A percentile compares a stretch with the other conserved stretches of the same genome.
Evolutionary conservation across 2,888 invertebrate genomes (phyloP).

Genomic region (Drosophila atroscutellata): DNA sequence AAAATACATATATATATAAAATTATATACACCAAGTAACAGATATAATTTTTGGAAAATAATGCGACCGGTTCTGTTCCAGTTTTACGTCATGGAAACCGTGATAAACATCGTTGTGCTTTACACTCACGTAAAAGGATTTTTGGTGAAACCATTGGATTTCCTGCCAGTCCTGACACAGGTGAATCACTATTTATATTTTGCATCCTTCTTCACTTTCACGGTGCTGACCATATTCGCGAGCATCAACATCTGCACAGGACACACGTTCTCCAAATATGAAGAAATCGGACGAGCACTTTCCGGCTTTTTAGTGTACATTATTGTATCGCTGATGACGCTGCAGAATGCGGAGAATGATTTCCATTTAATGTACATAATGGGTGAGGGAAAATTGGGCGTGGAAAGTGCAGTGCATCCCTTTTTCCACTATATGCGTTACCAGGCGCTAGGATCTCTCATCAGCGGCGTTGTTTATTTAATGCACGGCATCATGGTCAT

Average conservation of each 20-base stretch:
- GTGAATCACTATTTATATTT: conserved; percentile 17
- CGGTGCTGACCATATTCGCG: conserved; percentile 39
- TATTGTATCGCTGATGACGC: conserved; percentile 34
- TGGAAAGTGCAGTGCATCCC: conserved; percentile 40
- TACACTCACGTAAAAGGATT: conserved; percentile 40
- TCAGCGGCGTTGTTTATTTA: conserved; percentile 38
- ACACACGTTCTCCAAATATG: not conserved
- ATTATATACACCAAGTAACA: not conserved
- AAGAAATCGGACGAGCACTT: conserved; percentile 41
- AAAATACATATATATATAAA: not conserved
- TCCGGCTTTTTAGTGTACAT: conserved; percentile 26
- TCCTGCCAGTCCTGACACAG: fast-evolving
- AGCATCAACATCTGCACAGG: conserved; percentile 57
- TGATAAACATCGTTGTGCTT: conserved; percentile 20
- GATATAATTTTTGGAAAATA: not conserved
- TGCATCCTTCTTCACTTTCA: conserved; percentile 22
- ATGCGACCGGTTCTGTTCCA: conserved; percentile 49
- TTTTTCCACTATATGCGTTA: conserved; percentile 35
- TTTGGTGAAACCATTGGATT: conserved; percentile 4
- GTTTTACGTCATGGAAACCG: conserved; percentile 42
- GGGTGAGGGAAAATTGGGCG: not conserved
- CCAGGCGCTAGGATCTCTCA: conserved; percentile 38
- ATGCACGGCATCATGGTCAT: conserved; percentile 51
- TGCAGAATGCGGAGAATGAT: conserved; percentile 45
- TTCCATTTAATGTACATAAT: conserved; percentile 36